These are phyloP conservation scores for Premnoplex brunnescens DNA, from an alignment of 2,797 vertebrate species.

Conservation along the genomic window DNA sequence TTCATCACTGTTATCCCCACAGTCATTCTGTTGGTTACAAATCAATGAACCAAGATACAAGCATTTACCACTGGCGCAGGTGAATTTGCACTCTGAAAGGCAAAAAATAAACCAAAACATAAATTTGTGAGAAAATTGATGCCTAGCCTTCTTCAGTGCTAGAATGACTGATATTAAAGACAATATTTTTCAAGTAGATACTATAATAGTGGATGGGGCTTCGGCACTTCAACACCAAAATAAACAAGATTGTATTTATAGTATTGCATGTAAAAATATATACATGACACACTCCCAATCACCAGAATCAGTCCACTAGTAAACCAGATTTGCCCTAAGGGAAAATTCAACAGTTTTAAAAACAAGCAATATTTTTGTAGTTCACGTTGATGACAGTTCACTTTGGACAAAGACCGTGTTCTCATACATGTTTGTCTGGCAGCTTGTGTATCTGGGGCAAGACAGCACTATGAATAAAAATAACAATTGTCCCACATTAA, in stretches of 20 bases:
- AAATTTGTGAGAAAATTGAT: not conserved
- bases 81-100: conserved; percentile 94
- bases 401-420: not conserved
- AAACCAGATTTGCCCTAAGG: not conserved
- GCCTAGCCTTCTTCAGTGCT: not conserved
- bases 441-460: not conserved
- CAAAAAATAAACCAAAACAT: conserved; percentile 43
- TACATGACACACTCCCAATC: not conserved
- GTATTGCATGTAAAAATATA: not conserved
- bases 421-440: not conserved
- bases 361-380: not conserved
- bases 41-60: conserved; percentile 92
- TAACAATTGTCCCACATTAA: not conserved
- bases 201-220: not conserved
- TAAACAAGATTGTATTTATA: not conserved
- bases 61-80: conserved; percentile 96
- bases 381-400: not conserved
- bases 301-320: not conserved
- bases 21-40: conserved; percentile 97
- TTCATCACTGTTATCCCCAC: conserved; percentile 97
- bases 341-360: not conserved
- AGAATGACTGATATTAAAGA: not conserved
- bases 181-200: not conserved
- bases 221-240: not conserved
- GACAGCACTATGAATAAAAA: not conserved